phyloP scores from a whole-genome alignment of 1,140 invertebrate genomes.

The Drosophila watanabei region DNA sequence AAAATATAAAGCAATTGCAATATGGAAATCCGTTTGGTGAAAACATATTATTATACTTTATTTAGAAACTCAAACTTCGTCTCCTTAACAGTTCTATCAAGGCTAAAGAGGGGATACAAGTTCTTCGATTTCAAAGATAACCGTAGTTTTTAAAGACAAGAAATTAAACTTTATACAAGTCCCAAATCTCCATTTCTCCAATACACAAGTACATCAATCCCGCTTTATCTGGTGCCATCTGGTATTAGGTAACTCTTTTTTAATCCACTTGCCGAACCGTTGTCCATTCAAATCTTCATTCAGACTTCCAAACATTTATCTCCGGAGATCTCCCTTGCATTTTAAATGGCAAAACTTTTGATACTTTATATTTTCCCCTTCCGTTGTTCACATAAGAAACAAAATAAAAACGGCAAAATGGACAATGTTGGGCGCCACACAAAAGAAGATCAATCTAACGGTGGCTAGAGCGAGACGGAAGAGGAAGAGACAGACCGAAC shows the following conservation, averaged over 20 bases:
- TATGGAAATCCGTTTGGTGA: conserved; percentile 48
- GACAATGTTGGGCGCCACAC: conserved; percentile 15
- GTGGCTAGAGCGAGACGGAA: not conserved
- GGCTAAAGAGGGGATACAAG: not conserved
- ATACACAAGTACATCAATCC: not conserved
- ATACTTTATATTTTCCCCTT: conserved; percentile 13
- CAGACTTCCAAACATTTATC: conserved; percentile 18
- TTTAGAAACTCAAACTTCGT: not conserved
- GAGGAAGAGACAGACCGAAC: conserved; percentile 9
- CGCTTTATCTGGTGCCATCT: conserved; percentile 1
- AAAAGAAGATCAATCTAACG: conserved; percentile 46
- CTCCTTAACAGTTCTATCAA: not conserved
- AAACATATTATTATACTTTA: not conserved
- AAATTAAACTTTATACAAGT: not conserved
- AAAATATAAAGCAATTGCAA: conserved; percentile 35
- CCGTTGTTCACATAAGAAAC: conserved; percentile 18
- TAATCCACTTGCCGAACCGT: conserved; percentile 19
- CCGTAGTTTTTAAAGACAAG: not conserved
- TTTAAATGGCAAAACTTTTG: conserved; percentile 35
- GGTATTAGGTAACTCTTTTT: conserved; percentile 37
- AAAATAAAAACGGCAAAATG: conserved; percentile 24
- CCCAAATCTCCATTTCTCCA: not conserved
- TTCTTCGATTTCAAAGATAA: not conserved
- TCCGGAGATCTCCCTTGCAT: conserved; percentile 32
- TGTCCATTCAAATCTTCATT: conserved; percentile 34